A percentile compares a stretch with the other conserved stretches of the same genome.
Conservation (phyloP, 1,140 invertebrate species). For the Contarinia nasturtii region DNA sequence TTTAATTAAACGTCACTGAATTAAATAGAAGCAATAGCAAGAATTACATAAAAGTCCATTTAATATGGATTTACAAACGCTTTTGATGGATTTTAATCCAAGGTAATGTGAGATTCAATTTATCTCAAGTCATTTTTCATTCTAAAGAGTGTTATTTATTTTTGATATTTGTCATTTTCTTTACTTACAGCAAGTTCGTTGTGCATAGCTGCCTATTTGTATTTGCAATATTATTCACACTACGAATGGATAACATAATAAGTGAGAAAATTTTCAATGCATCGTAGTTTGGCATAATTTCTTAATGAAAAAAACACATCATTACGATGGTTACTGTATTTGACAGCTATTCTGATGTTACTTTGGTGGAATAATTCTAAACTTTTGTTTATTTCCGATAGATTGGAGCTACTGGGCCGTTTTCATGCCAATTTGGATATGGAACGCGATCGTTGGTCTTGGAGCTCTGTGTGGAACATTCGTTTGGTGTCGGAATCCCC, state of each 20-base stretch:
- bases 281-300: too few species aligned
- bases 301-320: neutral
- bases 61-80: conserved; percentile 66
- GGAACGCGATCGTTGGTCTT: conserved; percentile 79
- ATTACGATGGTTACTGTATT: neutral
- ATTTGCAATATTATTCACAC: conserved; percentile 75
- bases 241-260: conserved; percentile 71
- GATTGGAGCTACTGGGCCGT: conserved; percentile 88
- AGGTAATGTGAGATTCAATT: conserved; percentile 35
- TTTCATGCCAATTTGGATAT: conserved; percentile 90
- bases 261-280: conserved; percentile 7
- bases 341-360: too few species aligned
- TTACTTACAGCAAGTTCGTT: conserved; percentile 75
- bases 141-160: conserved; percentile 7
- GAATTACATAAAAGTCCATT: neutral
- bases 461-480: conserved; percentile 80
- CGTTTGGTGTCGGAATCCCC: conserved; percentile 88
- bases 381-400: conserved; percentile 11
- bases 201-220: conserved; percentile 81
- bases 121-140: conserved; percentile 1
- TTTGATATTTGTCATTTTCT: conserved; percentile 11
- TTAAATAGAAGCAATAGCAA: too few species aligned
- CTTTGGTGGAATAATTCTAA: too few species aligned
- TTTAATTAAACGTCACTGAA: too few species aligned
- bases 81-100: conserved; percentile 84